These are phyloP conservation scores for Lacanobia wlatinum DNA, from an alignment of 2,888 invertebrate species.

Conservation along the genomic window DNA sequence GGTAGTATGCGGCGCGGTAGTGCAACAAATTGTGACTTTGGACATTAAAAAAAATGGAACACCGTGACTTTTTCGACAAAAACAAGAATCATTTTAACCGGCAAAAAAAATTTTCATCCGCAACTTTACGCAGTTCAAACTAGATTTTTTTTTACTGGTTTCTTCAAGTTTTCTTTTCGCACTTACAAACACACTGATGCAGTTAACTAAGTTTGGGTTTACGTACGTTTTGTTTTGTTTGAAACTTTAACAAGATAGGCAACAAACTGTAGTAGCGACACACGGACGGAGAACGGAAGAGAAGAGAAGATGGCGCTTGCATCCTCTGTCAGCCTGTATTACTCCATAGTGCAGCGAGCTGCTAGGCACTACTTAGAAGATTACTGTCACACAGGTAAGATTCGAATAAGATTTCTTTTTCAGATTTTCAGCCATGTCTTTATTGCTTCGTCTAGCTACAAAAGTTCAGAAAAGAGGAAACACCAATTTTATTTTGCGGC, in stretches of 20 bases:
- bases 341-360: conserved; percentile 93
- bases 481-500: background rate
- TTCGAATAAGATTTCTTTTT: conserved; percentile 18
- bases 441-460: background rate
- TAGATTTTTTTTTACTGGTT: conserved; percentile 84
- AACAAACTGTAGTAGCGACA: conserved; percentile 82
- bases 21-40: conserved; percentile 89
- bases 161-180: conserved; percentile 72
- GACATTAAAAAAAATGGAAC: conserved; percentile 83
- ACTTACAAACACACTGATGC: conserved; percentile 78
- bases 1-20: conserved; percentile 86
- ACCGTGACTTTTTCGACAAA: conserved; percentile 72
- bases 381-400: conserved; percentile 92
- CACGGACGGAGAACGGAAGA: conserved; percentile 72
- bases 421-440: background rate
- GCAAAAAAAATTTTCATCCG: conserved; percentile 83
- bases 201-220: conserved; percentile 80
- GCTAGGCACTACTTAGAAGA: conserved; percentile 93
- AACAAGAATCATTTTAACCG: conserved; percentile 70
- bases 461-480: conserved; percentile 1
- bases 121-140: conserved; percentile 89
- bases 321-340: conserved; percentile 93
- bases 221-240: conserved; percentile 82
- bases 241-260: conserved; percentile 71
- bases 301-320: conserved; percentile 90